Evolutionary conservation across 1,140 invertebrate genomes (phyloP), one percentile per base, ranked within the genome.

Genomic region (Ruditapes philippinarum): DNA sequence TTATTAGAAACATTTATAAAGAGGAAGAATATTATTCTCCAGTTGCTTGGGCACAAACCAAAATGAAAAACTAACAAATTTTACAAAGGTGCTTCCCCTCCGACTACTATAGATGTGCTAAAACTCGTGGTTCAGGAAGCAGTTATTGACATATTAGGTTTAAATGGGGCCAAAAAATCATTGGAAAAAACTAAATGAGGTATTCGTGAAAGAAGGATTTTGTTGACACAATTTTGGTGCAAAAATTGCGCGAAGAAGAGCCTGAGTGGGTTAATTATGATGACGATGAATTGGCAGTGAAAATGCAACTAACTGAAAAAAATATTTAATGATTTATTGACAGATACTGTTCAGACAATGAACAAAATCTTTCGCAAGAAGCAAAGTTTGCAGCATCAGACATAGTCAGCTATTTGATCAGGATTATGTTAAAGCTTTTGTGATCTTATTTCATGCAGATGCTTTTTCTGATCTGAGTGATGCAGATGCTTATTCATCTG

Each of bases 181-280:
- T 94, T 96, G 51, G 96, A 96, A 31, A 97, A 97, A 92, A 97
- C 97, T 36, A 97, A 97, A 93, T 96, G 97, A 91, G 97, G 97
- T 96, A 97, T 97, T 80, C 95, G 97, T 17, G 98, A 98, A 97
- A 97, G 91, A 95, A 97, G 49, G 97, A 98, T 92, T 96, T 97
- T 85, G 97, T 98, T 0, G 97, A 98, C 94, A 97, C 97, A 91
- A 95, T 98, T 62, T 94, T 98, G 45, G 97, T 97, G 1, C 95
- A 97, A 60, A 97, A 98, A 94, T 96, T 97, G 25, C 97, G 97
- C 84, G 97, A 97, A 40, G 97, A 98, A 92, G 97, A 98, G 94
- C 95, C 96, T 7, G 96, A 97, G 73, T 98, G 97, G 97, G 97
- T 97, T 0, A 97, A 97, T 92, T 98, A 97, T 93, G 97, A 97